Evolutionary conservation across 2,113 vertebrate genomes (phyloP), one percentile per base, ranked within the genome.

Genomic region (Cyphomyrus discorhynchus): DNA sequence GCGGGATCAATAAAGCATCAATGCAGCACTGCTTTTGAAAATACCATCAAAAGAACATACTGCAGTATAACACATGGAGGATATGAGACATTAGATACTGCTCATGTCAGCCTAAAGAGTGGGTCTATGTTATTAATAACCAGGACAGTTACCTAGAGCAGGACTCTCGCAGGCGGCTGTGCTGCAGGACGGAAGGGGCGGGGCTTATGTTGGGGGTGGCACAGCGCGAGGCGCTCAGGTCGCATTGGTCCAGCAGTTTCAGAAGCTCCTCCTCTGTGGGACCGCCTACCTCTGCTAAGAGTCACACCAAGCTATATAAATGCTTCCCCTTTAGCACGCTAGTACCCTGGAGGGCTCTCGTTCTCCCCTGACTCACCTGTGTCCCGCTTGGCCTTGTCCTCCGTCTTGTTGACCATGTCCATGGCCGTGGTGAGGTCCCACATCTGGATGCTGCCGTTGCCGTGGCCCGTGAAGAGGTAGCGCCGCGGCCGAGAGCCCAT

Each of bases 401-500:
- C 98, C 15, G 94, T 96, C 93, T 97, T 99, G 93, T 96, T 97
- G 50, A 96, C 98, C 47, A 96, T 97, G 91, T 99, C 98, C 98
- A 99, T 99, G 2, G 98, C 98, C 0, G 98, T 99, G 86, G 97
- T 99, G 91, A 99, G 96, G 91, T 99, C 98, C 98, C 98, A 99
- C 97, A 99, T 99, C 91, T 99, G 98, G 92, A 99, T 99, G 95
- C 98, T 98, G 89, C 98, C 98, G 10, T 99, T 99, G 2, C 97
- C 97, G 13, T 99, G 98, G 19, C 98, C 98, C 0, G 98, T 99
- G 93, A 99, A 99, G 92, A 99, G 95, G 93, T 98, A 99, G 58
- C 98, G 97, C 0, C 98, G 95, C 0, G 98, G 98, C 90, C 98
- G 94, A 0, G 98, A 99, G 87, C 98, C 98, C 98, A 99, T 99